A percentile compares a stretch with the other conserved stretches of the same genome.
Conservation (phyloP, 2,888 invertebrate genomes). For the Prenolepis imparis region DNA sequence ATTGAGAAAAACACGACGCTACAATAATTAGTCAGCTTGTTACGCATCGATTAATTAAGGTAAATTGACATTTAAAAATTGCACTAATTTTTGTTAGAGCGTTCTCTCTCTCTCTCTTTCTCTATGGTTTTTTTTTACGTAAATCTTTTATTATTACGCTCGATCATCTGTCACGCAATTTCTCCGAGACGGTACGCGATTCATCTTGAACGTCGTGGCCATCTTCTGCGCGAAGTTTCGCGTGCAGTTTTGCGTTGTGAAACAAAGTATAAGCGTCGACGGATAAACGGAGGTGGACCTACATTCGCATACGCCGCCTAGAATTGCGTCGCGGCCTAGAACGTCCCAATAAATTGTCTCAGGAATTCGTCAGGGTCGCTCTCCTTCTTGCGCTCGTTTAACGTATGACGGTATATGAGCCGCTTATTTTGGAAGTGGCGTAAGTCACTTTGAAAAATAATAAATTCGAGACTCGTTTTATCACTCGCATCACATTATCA, state of each 20-base stretch:
- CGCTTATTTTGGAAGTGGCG: constrained; percentile 16
- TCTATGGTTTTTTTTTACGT: constrained; percentile 18
- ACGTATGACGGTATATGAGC: constrained; percentile 11
- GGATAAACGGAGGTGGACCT: constrained; percentile 77
- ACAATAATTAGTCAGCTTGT: constrained; percentile 1
- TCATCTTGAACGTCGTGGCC: constrained; percentile 32
- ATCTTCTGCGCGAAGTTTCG: constrained; percentile 38
- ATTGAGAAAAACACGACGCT: background rate
- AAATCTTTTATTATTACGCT: constrained; percentile 21
- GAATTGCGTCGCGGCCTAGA: constrained; percentile 66
- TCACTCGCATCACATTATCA: background rate
- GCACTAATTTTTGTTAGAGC: constrained; percentile 11
- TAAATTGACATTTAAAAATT: constrained; percentile 29
- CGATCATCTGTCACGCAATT: constrained; percentile 31
- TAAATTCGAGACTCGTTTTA: background rate
- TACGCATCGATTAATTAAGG: background rate
- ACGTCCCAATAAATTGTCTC: constrained; percentile 66
- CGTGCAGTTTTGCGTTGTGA: constrained; percentile 29
- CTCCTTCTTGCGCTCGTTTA: constrained; percentile 34
- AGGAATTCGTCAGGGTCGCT: constrained; percentile 61
- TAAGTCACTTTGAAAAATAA: background rate
- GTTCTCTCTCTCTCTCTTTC: background rate
- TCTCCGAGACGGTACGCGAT: constrained; percentile 26
- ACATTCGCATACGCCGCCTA: constrained; percentile 70
- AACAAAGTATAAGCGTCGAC: constrained; percentile 48